Evolutionary conservation across 2,113 vertebrate genomes (phyloP).

Genomic region (Pedetes capensis): DNA sequence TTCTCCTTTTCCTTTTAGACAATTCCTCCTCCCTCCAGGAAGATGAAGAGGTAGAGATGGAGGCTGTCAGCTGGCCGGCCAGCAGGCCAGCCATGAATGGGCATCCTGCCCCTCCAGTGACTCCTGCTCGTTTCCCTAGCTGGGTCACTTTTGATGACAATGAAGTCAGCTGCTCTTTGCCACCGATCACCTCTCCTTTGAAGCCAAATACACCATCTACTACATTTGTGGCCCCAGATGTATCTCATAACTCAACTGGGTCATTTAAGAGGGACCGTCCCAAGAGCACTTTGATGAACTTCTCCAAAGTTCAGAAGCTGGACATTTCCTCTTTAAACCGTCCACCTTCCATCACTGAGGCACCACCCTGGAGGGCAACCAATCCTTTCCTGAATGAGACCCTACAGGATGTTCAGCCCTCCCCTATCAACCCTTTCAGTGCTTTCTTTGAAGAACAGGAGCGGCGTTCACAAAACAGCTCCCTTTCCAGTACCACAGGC

Average conservation of each 20-base stretch:
- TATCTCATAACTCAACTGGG: constrained; percentile 74
- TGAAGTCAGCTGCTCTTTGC: constrained; percentile 76
- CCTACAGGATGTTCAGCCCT: constrained; percentile 88
- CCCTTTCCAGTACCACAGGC: constrained; percentile 73
- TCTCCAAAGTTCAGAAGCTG: constrained; percentile 85
- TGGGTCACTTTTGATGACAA: constrained; percentile 95
- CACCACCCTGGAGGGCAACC: constrained; percentile 87
- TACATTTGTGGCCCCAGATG: constrained; percentile 75
- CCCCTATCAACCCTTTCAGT: constrained; percentile 92
- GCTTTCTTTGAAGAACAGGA: constrained; percentile 89
- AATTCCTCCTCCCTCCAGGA: constrained; percentile 88
- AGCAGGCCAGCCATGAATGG: constrained; percentile 83
- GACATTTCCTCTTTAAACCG: constrained; percentile 83
- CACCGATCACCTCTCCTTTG: constrained; percentile 76
- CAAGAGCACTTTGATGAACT: constrained; percentile 85
- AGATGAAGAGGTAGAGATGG: constrained; percentile 91
- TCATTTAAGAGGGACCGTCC: constrained; percentile 85
- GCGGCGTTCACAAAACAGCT: constrained; percentile 79
- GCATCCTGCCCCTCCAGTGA: constrained; percentile 76
- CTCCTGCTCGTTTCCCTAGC: constrained; percentile 85
- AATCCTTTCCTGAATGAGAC: constrained; percentile 92
- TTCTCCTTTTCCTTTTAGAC: constrained; percentile 81
- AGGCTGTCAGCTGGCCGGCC: constrained; percentile 84
- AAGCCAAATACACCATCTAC: constrained; percentile 75
- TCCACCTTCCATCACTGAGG: constrained; percentile 78